These are phyloP conservation scores for Pogonognathellus flavescens DNA, from an alignment of 1,140 invertebrate genomes.

Conservation along the genomic window DNA sequence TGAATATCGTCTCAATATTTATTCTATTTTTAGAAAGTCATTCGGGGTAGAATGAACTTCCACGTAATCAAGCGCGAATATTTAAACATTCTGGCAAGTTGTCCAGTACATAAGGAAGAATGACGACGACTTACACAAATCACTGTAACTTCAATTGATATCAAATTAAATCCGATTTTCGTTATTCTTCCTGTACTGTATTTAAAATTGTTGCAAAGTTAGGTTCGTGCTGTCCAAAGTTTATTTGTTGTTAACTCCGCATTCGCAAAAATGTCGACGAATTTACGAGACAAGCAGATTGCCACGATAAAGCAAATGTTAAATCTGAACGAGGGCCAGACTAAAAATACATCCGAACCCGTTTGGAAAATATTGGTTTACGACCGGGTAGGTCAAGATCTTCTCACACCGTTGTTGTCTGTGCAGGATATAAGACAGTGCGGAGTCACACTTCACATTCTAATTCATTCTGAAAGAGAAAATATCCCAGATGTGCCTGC, in stretches of 20 bases:
- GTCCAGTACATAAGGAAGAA: neutral
- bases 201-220: too few relatives aligned
- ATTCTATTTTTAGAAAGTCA: neutral
- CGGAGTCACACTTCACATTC: slow-evolving; percentile 96
- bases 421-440: slow-evolving; percentile 96
- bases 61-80: slow-evolving; percentile 25
- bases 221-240: too few relatives aligned
- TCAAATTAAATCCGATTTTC: neutral
- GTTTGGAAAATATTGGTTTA: slow-evolving; percentile 97
- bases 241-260: too few relatives aligned
- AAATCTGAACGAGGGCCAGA: slow-evolving; percentile 86
- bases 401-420: slow-evolving; percentile 96
- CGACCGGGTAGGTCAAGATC: slow-evolving; percentile 96
- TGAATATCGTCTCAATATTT: neutral
- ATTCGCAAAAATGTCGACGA: neutral
- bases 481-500: slow-evolving; percentile 98
- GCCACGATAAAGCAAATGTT: slow-evolving; percentile 82
- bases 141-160: too few relatives aligned
- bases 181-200: neutral
- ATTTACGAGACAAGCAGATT: slow-evolving; percentile 22
- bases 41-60: slow-evolving; percentile 6
- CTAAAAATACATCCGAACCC: slow-evolving; percentile 82
- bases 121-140: too few relatives aligned
- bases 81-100: neutral
- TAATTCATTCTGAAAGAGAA: slow-evolving; percentile 94